Evolutionary conservation across 92 coral and sea anemone genomes (phyloP), one percentile per base, ranked within the genome.

Genomic region (Parazoanthus swiftii): DNA sequence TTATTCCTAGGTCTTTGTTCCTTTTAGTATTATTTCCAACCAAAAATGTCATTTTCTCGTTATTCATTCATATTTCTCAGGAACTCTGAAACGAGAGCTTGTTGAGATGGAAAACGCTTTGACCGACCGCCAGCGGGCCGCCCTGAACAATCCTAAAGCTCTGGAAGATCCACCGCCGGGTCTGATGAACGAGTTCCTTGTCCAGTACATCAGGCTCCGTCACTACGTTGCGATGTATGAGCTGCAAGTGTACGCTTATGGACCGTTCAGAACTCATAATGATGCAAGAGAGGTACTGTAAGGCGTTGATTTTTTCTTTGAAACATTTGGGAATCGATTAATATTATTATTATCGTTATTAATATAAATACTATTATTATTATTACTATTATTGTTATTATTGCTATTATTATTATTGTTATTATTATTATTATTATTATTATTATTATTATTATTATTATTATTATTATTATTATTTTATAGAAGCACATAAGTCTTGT

Each of bases 171-270:
- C 74, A 72, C 73, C 68, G 43, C 21, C 77, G 36, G 56, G 51
- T 2, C 81, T 81, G 25, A 9, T 8, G 44, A 66, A 48, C 16
- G 96, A 92, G 13, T 92, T 92, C 82, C 90, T 96, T 2, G 81
- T 89, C 43, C 94, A 94, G 74, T 96, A 85, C 71, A 91, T 94
- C 33, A 77, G 86, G 20, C 86, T 96, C 66, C 98, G 94, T 0
- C 98, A 96, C 86, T 92, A 93, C 67, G 92, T 96, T 20, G 89
- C 98, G 54, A 94, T 94, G 81, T 96, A 96, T 39, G 85, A 85
- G 36, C 88, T 96, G 23, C 98, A 96, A 66, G 96, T 96, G 13
- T 86, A 90, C 50, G 98, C 98, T 29, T 96, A 94, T 88, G 98
- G 98, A 5, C 98, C 98, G 48, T 96, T 94, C 59, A 90, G 98